Percentiles rank a stretch among this genome's conserved stretches.
Evolutionary conservation across 2,888 invertebrate species (phyloP).

Genomic region (Latrodectus elegans): DNA sequence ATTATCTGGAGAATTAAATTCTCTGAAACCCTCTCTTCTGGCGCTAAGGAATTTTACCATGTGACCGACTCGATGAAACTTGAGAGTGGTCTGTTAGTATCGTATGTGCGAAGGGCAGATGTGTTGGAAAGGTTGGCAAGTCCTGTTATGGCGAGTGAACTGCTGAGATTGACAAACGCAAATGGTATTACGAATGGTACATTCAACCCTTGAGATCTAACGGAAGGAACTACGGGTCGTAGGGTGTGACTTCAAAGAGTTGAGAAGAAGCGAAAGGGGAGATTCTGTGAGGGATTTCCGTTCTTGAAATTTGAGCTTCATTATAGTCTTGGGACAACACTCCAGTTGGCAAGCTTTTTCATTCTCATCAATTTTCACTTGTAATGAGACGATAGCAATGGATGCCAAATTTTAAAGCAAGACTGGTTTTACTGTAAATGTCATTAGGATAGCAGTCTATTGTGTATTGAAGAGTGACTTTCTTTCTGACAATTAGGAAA

Average conservation of each 20-base stretch:
- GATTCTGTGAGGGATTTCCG: slow-evolving; percentile 60
- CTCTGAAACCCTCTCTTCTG: no score
- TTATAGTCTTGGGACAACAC: slow-evolving; percentile 32
- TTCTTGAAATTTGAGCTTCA: slow-evolving; percentile 63
- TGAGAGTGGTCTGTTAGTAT: not conserved
- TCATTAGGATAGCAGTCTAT: no score
- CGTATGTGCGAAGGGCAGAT: not conserved
- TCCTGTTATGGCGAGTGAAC: not conserved
- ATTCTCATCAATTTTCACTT: slow-evolving; percentile 27
- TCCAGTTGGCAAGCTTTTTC: slow-evolving; percentile 32
- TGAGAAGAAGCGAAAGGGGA: slow-evolving; percentile 59
- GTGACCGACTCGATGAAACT: not conserved
- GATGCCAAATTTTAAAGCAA: no score
- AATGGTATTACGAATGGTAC: slow-evolving; percentile 62
- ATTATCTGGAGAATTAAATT: not conserved
- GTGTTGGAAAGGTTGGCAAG: slow-evolving; percentile 1
- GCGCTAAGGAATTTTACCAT: no score
- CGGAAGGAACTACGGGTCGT: slow-evolving; percentile 67
- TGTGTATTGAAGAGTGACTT: no score
- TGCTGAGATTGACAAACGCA: slow-evolving; percentile 59
- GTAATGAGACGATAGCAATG: not conserved
- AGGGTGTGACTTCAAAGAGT: slow-evolving; percentile 60
- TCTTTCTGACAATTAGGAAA: no score
- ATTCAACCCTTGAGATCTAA: slow-evolving; percentile 59
- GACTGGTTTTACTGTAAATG: no score